phyloP scores from a whole-genome alignment of 1,140 invertebrate genomes.

The Gonioctena quinquepunctata region DNA sequence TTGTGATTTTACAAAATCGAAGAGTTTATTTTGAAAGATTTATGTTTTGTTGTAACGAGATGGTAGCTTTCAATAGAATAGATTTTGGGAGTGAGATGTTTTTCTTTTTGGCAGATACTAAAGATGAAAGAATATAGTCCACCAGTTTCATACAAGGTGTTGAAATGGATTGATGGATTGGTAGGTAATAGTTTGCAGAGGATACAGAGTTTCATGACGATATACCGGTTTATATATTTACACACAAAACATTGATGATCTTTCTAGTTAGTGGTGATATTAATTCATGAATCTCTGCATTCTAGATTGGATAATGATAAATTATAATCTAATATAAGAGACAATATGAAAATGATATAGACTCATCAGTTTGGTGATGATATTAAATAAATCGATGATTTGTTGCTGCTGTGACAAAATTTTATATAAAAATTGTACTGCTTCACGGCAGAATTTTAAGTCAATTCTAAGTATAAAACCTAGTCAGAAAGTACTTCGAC shows the following conservation, averaged over 20 bases:
- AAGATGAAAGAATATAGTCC: slow-evolving; percentile 63
- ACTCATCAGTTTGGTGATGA: slow-evolving; percentile 7
- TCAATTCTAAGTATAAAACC: slow-evolving; percentile 38
- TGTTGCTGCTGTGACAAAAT: slow-evolving; percentile 14
- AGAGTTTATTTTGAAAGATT: too few species aligned
- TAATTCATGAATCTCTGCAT: background rate
- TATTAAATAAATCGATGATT: background rate
- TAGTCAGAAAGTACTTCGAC: slow-evolving; percentile 34
- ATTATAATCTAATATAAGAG: background rate
- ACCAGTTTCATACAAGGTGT: background rate
- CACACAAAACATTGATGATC: background rate
- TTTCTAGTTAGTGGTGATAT: background rate
- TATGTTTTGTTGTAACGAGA: slow-evolving; percentile 62
- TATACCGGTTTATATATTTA: background rate
- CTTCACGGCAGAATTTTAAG: slow-evolving; percentile 27
- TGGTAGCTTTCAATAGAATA: slow-evolving; percentile 36
- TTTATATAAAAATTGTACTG: slow-evolving; percentile 5
- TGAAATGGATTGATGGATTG: background rate
- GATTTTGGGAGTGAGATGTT: slow-evolving; percentile 56
- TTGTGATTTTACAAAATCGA: too few species aligned
- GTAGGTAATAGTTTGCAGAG: slow-evolving; percentile 3
- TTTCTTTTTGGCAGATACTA: slow-evolving; percentile 66
- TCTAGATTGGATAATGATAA: background rate
- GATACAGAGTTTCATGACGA: slow-evolving; percentile 1
- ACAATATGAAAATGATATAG: background rate